Evolutionary conservation across 2,113 vertebrate genomes (phyloP).

Genomic region (Trematomus loennbergii): DNA sequence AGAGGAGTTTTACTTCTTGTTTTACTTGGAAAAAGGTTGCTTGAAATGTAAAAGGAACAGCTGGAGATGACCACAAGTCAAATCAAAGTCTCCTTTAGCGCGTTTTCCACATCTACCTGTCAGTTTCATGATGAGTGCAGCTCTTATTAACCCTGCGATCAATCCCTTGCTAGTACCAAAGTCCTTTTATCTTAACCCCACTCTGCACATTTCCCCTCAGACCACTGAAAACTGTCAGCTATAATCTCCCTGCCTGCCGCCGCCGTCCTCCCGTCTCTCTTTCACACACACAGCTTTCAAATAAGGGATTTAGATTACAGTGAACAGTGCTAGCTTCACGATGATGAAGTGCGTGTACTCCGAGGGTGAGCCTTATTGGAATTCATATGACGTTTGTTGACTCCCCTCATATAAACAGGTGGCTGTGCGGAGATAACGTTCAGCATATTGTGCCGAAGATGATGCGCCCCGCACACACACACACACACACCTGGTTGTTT

Average conservation of each 20-base stretch:
- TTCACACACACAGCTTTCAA: slow-evolving; percentile 59
- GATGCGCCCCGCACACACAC: slow-evolving; percentile 35
- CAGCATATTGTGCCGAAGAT: slow-evolving; percentile 56
- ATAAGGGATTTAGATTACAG: slow-evolving; percentile 79
- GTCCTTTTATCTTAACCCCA: slow-evolving; percentile 59
- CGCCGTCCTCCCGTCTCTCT: slow-evolving; percentile 28
- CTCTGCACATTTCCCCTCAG: slow-evolving; percentile 35
- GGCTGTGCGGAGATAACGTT: slow-evolving; percentile 80
- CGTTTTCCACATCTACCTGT: slow-evolving; percentile 31
- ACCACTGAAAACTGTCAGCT: slow-evolving; percentile 65
- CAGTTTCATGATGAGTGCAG: slow-evolving; percentile 29
- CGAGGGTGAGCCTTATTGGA: slow-evolving; percentile 77
- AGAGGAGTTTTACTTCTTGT: slow-evolving; percentile 35
- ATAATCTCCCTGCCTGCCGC: slow-evolving; percentile 61
- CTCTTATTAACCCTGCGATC: slow-evolving; percentile 64
- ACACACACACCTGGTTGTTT: slow-evolving; percentile 5
- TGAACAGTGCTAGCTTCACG: slow-evolving; percentile 59
- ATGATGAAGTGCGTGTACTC: slow-evolving; percentile 70
- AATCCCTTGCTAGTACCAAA: slow-evolving; percentile 42
- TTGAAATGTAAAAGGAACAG: slow-evolving; percentile 11
- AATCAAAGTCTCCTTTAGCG: slow-evolving; percentile 13
- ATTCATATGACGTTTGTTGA: slow-evolving; percentile 79
- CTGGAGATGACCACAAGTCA: not conserved
- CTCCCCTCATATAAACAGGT: slow-evolving; percentile 81
- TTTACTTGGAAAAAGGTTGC: not conserved